Conservation (phyloP, 1,140 invertebrate species). For the Muscidifurax raptorellus region DNA sequence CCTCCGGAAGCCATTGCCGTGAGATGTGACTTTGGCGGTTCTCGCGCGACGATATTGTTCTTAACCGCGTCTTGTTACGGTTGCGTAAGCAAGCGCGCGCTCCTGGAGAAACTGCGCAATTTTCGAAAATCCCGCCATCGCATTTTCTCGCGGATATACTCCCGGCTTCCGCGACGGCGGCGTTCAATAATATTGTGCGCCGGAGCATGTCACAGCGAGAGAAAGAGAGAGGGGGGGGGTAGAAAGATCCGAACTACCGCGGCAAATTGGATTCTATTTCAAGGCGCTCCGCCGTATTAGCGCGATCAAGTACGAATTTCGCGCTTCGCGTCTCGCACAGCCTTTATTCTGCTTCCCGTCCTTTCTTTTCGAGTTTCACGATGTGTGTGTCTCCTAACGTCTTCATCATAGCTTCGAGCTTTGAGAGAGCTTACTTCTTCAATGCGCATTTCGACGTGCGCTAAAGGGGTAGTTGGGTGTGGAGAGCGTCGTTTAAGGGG, state of each 20-base stretch:
- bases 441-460: too few relatives aligned
- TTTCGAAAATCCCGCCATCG: conserved; percentile 44
- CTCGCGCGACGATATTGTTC: conserved; percentile 21
- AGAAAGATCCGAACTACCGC: background rate
- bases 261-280: conserved; percentile 60
- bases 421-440: too few relatives aligned
- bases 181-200: conserved; percentile 60
- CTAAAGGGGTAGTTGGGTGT: too few relatives aligned
- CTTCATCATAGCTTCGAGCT: too few relatives aligned
- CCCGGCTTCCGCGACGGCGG: conserved; percentile 52
- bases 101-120: conserved; percentile 56
- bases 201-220: conserved; percentile 54
- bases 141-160: conserved; percentile 9
- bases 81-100: background rate
- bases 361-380: background rate
- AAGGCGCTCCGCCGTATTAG: conserved; percentile 34
- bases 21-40: background rate
- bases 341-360: background rate
- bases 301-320: conserved; percentile 32
- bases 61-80: conserved; percentile 10
- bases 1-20: background rate
- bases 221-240: background rate
- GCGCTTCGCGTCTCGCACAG: conserved; percentile 1
- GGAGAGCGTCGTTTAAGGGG: background rate
- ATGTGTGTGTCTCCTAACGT: too few relatives aligned